Evolutionary conservation across 2,888 invertebrate species (phyloP), one percentile per base, ranked within the genome.

Genomic region (Drosophila dives): DNA sequence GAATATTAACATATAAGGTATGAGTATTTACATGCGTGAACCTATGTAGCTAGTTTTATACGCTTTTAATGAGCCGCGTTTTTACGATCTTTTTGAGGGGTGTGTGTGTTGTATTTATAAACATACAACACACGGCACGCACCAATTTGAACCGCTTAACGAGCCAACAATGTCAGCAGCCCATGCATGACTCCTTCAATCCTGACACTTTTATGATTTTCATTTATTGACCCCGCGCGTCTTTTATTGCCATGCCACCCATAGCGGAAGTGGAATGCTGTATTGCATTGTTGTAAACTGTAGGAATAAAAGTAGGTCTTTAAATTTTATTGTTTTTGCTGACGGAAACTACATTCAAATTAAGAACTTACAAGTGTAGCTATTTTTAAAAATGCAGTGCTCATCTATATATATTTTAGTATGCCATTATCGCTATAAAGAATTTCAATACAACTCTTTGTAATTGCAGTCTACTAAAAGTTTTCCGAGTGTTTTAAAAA

Each of bases 121-220:
- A 83, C 77, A 86, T 64, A 77, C 81, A 78, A 78, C 73, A 68
- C 75, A 79, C 77, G 64, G 75, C 86, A 80, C 86, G 81, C 78
- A 78, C 76, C 58, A 58, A 54, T 54, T 75, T 75, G 64, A 59
- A 70, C 83, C 72, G 74, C 70, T 88, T 85, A 77, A 85, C 81
- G 85, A 88, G 61, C 71, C 59, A 71, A 65, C 82, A 82, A 80
- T 83, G 83, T 86, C 87, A 80, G 72, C 87, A 80, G 72, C 64
- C 49, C 60, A 71, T 64, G 72, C 66, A 64, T 62, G 72, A 73
- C 64, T 77, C 20, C 59, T 77, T n/a, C 51, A 58, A 45, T 60
- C 69, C 65, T 73, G 71, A 68, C 64, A 68, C 64, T 86, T 88
- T 88, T 77, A 88, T 75, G 72, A 59, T 70, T 62, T 68, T 33